Conservation (phyloP, 1,140 invertebrate genomes). For the Yoshiicerus persimilis region DNA sequence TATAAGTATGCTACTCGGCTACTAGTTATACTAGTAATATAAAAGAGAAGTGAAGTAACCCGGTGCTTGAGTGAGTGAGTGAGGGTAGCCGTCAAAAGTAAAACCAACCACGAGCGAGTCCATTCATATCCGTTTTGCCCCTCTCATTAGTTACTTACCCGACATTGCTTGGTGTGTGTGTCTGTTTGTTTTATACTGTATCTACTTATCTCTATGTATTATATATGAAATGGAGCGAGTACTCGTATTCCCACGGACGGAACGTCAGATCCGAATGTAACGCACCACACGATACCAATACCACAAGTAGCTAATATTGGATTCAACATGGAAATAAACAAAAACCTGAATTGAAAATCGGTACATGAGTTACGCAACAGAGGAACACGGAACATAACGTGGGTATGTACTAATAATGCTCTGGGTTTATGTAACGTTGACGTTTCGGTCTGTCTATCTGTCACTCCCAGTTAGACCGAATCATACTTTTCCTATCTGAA, state of each 20-base stretch:
- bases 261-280: neutral
- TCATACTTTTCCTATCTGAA: neutral
- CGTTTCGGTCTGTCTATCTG: neutral
- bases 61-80: neutral
- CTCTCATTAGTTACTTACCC: neutral
- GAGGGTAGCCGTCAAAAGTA: neutral
- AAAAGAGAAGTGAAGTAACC: no score
- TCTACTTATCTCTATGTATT: neutral
- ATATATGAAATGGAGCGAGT: neutral
- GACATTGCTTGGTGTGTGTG: neutral
- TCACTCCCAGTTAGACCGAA: slow-evolving; percentile 8
- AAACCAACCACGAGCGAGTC: neutral
- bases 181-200: neutral
- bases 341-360: neutral
- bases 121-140: neutral
- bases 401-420: neutral
- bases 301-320: neutral
- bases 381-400: neutral
- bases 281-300: neutral
- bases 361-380: no score
- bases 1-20: no score
- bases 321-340: neutral
- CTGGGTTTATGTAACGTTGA: neutral
- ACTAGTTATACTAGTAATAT: no score
- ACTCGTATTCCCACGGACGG: slow-evolving; percentile 2